These are phyloP conservation scores for Monochamus alternatus DNA, from an alignment of 2,888 invertebrate genomes.

Conservation along the genomic window DNA sequence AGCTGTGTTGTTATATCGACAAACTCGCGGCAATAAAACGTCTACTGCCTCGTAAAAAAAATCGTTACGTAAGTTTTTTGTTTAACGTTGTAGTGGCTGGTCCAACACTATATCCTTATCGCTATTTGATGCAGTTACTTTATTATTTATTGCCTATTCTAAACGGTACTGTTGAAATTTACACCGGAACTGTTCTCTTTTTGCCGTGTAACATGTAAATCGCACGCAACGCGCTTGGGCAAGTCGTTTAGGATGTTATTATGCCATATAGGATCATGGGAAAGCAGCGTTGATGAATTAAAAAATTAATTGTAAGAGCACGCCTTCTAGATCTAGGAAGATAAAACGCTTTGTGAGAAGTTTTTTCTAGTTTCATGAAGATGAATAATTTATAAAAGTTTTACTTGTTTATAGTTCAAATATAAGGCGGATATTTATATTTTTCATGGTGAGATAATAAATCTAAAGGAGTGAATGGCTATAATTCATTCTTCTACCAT, in stretches of 20 bases:
- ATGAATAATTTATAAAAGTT: neutral
- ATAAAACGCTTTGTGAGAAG: neutral
- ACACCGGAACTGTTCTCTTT: conserved; percentile 20
- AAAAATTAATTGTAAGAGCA: neutral
- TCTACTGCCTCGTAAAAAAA: conserved; percentile 20
- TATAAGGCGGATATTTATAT: neutral
- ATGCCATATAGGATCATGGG: neutral
- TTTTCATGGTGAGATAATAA: no score
- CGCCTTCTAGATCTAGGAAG: neutral
- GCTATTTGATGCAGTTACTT: conserved; percentile 24
- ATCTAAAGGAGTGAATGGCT: no score
- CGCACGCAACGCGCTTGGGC: neutral
- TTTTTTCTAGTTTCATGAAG: neutral
- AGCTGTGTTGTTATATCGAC: neutral
- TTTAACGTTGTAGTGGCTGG: neutral
- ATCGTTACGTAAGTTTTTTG: conserved; percentile 28
- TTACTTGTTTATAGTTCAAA: neutral
- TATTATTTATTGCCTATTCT: conserved; percentile 31
- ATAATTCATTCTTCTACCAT: no score
- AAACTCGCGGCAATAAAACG: conserved; percentile 3
- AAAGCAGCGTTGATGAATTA: neutral
- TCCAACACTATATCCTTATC: conserved; percentile 17
- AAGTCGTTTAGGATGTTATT: neutral
- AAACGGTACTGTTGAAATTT: conserved; percentile 10
- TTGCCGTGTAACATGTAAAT: conserved; percentile 8